Base-by-base conservation (phyloP, 2,113 vertebrate genomes). In the Ictidomys tridecemlineatus region DNA sequence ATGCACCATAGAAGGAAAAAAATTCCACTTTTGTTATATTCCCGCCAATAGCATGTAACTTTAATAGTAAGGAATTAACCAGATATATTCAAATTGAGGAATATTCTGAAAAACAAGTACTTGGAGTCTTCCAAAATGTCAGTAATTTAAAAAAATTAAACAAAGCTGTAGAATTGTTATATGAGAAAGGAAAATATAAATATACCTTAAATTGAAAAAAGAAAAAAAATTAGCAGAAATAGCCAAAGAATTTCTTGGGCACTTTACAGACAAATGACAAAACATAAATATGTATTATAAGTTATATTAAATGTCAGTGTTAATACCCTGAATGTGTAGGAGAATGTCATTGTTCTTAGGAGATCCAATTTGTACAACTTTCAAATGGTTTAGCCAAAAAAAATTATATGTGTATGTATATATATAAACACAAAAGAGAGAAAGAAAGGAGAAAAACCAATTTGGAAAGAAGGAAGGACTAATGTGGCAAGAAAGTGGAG, bases 281-380 rank as follows among this genome's bases (percentile, higher is more conserved):
- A 93, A 96, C 89, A 73, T 95, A 69, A 92, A 22, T 92, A 32
- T 80, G 34, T 22, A 39, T 91, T 76, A 10, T 80, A 95, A 89
- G 78, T 79, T 65, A 69, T 37, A 80, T 93, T 82, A n/a, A 74
- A 56, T 91, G 77, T 80, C 42, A 76, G 39, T 22, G 4, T 89
- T 85, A 76, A 20, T 92, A 51, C 90, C 34, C 70, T 90, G 4
- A 58, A 69, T 61, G 0, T 77, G 2, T 92, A 83, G 28, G 65
- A 91, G 7, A 94, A 22, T 86, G 39, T 86, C 42, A 39, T 30
- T 69, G 17, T 91, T 90, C 61, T 76, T 42, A 48, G 73, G 32
- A 61, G 20, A 79, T 74, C 80, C 9, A 56, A 1, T 67, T 0
- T 65, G 1, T 56, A 2, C 20, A 82, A 28, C 9, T 92, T 26